phyloP scores from a whole-genome alignment of 2,888 invertebrate species.

The Heliconius ethilla region DNA sequence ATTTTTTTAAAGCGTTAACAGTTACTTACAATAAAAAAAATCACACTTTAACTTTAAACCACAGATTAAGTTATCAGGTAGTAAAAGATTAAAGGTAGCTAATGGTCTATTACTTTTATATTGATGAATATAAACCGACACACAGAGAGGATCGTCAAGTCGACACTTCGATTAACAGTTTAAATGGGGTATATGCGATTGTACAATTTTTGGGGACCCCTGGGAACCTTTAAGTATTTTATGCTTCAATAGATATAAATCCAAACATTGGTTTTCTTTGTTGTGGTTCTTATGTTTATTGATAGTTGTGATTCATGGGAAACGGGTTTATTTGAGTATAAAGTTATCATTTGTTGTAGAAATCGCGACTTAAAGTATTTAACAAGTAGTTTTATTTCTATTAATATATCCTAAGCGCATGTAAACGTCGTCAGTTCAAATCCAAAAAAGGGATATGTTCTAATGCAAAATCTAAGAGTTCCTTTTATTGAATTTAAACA shows the following conservation, averaged over 20 bases:
- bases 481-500: too few species aligned
- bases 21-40: not conserved
- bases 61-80: constrained; percentile 53
- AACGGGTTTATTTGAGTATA: not conserved
- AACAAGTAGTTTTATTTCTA: not conserved
- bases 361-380: not conserved
- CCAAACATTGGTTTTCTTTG: constrained; percentile 66
- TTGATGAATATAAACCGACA: constrained; percentile 62
- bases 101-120: constrained; percentile 49
- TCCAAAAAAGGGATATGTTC: too few species aligned
- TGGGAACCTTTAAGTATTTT: constrained; percentile 74
- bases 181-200: constrained; percentile 55
- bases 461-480: too few species aligned
- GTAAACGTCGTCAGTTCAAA: not conserved
- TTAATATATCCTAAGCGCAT: not conserved
- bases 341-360: not conserved
- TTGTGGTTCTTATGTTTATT: constrained; percentile 61
- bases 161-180: constrained; percentile 68
- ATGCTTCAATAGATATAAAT: constrained; percentile 65
- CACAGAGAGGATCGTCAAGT: constrained; percentile 56
- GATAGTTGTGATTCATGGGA: constrained; percentile 45
- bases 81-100: constrained; percentile 53
- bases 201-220: constrained; percentile 48
- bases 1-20: not conserved
- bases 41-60: constrained; percentile 43